Conservation (phyloP, 2,113 vertebrate genomes). For the Xiphophorus couchianus region DNA sequence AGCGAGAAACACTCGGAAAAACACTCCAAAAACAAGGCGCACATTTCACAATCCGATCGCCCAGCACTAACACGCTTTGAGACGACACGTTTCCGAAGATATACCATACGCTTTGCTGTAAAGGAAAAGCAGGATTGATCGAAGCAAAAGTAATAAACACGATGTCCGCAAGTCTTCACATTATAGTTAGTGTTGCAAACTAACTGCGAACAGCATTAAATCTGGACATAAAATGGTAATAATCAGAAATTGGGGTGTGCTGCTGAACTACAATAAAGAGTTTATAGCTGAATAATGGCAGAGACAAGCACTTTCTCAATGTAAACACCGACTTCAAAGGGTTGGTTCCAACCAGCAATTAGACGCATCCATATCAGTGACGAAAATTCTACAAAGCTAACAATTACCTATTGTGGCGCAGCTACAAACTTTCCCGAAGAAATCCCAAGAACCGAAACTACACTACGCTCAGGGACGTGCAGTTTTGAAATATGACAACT, state of each 20-base stretch:
- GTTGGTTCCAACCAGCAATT: constrained; percentile 60
- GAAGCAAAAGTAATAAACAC: constrained; percentile 48
- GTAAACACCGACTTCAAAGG: constrained; percentile 77
- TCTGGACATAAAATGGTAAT: background rate
- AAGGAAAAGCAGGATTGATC: constrained; percentile 17
- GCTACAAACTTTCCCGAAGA: constrained; percentile 62
- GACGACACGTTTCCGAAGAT: background rate
- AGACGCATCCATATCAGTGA: constrained; percentile 45
- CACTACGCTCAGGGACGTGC: background rate
- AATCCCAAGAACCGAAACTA: constrained; percentile 30
- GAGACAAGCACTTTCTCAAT: constrained; percentile 61
- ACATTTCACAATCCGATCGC: background rate
- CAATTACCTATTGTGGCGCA: constrained; percentile 60
- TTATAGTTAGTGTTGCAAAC: constrained; percentile 46
- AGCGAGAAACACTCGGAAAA: constrained; percentile 8
- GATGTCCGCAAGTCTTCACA: constrained; percentile 38
- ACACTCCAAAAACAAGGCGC: constrained; percentile 16
- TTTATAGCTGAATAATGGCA: constrained; percentile 33
- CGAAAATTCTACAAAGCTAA: constrained; percentile 54
- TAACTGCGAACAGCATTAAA: background rate
- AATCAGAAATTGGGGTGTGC: background rate
- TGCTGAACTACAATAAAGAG: background rate
- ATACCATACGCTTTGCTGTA: background rate
- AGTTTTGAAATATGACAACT: background rate
- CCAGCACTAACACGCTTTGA: background rate